These are phyloP conservation scores for Leptobrachium leishanense DNA, from an alignment of 2,113 vertebrate species.

Conservation along the genomic window DNA sequence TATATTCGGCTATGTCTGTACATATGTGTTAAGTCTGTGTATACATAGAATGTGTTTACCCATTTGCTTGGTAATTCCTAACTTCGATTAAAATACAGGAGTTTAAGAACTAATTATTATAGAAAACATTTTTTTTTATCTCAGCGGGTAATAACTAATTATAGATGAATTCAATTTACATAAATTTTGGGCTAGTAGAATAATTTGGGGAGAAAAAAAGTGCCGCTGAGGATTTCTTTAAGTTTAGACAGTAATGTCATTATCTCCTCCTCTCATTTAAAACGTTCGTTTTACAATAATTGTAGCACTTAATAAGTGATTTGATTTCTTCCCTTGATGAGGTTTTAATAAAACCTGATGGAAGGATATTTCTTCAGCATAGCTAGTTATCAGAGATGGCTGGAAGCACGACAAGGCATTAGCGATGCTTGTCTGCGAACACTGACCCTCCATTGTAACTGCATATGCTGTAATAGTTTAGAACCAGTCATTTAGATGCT, in stretches of 20 bases:
- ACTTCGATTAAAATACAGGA: conserved; percentile 86
- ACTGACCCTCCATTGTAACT: too few species aligned
- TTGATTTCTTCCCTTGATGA: conserved; percentile 74
- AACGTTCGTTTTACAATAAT: conserved; percentile 85
- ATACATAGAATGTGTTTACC: neutral
- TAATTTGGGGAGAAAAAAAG: conserved; percentile 78
- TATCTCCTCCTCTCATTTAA: conserved; percentile 89
- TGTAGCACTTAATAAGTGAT: conserved; percentile 83
- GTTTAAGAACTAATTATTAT: conserved; percentile 89
- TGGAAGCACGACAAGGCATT: neutral
- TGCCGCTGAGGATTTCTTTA: conserved; percentile 91
- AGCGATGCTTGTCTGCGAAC: too few species aligned
- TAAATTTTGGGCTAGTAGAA: conserved; percentile 91
- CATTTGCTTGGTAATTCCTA: conserved; percentile 60
- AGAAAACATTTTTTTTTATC: conserved; percentile 81
- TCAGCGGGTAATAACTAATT: conserved; percentile 88
- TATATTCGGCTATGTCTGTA: neutral
- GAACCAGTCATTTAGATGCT: too few species aligned
- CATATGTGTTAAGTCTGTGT: neutral
- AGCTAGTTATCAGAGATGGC: conserved; percentile 60
- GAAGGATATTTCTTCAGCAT: conserved; percentile 66
- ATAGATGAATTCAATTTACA: conserved; percentile 97
- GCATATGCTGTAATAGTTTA: too few species aligned
- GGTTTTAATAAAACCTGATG: conserved; percentile 80
- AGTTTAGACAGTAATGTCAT: conserved; percentile 93